Evolutionary conservation across 1,140 invertebrate species (phyloP), one percentile per base, ranked within the genome.

Genomic region (Rhagoletis zephyria): DNA sequence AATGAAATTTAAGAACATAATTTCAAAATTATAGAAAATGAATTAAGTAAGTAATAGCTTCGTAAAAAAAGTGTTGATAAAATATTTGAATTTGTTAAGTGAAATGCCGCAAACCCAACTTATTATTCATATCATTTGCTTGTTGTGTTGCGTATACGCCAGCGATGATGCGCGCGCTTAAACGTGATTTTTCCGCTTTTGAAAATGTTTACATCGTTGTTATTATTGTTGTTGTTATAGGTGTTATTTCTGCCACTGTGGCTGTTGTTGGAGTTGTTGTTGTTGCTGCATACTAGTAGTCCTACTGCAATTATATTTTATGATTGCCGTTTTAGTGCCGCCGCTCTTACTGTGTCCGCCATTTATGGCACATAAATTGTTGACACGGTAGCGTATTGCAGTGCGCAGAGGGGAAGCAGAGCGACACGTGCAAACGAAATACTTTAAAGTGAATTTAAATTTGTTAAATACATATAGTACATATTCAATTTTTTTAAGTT

Each of bases 141-240:
- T 42, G 74, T 42, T 42, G 74, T 56, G 74, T 81, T 81, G 48
- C 74, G 74, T 81, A 81, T 81, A 81, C 74, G 74, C 74, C 74
- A 56, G 74, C 74, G 74, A 48, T 30, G 45, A 12, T 48, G 74
- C 14, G 74, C 16, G 48, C 7, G 48, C 19, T 56, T 16, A 56
- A 81, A 81, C 74, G 74, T 81, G 74, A 81, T 81, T 81, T 81
- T 81, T 19, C 48, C 74, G 48, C 14, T 81, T 81, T n/a, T 81
- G 7, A 59, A 81, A 19, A n/a, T 81, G 48, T 81, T 81, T 81
- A n/a, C 6, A 9, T 81, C 19, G 7, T 2, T 81, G 51, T 51
- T 42, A 7, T n/a, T 59, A 9, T 19, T 7, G n/a, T 56, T 56
- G 70, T 77, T 48, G 4, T 81, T 42, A 56, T 81, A 56, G 16